Conservation (phyloP, 1,140 invertebrate genomes). For the Drosophila micromelanica region DNA sequence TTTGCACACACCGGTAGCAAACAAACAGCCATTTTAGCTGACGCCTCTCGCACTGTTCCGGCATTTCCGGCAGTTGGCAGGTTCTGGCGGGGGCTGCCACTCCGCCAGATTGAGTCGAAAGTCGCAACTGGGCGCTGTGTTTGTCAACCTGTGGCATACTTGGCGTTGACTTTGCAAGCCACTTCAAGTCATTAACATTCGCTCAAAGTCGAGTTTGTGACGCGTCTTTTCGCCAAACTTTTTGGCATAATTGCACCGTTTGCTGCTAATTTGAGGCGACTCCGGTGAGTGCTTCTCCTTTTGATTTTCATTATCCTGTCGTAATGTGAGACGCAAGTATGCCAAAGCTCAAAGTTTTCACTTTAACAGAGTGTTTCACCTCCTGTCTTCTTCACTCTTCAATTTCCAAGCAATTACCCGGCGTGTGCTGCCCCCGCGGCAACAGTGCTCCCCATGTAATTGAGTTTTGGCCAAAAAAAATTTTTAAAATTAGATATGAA, state of each 20-base stretch:
- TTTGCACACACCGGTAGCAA: slow-evolving; percentile 74
- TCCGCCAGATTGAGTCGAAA: slow-evolving; percentile 32
- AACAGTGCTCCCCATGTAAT: slow-evolving; percentile 53
- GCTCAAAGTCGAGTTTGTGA: slow-evolving; percentile 12
- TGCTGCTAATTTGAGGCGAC: slow-evolving; percentile 53
- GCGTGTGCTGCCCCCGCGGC: slow-evolving; percentile 5
- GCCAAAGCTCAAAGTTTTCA: slow-evolving; percentile 37
- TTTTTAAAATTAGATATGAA: slow-evolving; percentile 70
- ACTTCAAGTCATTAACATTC: slow-evolving; percentile 75
- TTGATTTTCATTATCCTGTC: slow-evolving; percentile 70
- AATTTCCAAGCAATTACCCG: slow-evolving; percentile 77
- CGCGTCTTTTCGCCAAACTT: slow-evolving; percentile 62
- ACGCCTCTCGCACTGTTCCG: slow-evolving; percentile 26
- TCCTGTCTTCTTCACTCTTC: slow-evolving; percentile 21
- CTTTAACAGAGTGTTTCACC: slow-evolving; percentile 30
- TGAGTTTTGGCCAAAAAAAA: slow-evolving; percentile 64
- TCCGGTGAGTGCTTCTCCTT: not conserved
- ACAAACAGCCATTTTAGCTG: slow-evolving; percentile 76
- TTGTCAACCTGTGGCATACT: slow-evolving; percentile 72
- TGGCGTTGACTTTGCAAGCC: slow-evolving; percentile 53
- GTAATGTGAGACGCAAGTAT: slow-evolving; percentile 44
- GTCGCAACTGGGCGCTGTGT: slow-evolving; percentile 36
- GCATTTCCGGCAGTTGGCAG: slow-evolving; percentile 49
- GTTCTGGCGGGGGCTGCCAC: not conserved
- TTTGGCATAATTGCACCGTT: slow-evolving; percentile 75